A percentile compares a stretch with the other conserved stretches of the same genome.
Conservation (phyloP, 2,113 vertebrate species). For the Coryphaenoides rupestris region DNA sequence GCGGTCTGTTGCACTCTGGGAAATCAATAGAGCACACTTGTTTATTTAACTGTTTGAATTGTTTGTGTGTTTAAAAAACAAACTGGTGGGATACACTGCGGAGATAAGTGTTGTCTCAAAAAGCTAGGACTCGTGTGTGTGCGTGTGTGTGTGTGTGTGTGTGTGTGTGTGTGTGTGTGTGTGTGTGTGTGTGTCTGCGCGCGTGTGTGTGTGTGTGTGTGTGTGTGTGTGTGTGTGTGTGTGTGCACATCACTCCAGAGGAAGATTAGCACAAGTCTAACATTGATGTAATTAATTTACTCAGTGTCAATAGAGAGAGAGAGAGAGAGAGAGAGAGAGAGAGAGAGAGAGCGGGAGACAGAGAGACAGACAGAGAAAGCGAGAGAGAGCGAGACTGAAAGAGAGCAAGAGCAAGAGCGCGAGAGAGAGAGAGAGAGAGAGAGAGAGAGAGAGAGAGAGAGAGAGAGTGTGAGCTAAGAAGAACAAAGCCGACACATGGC, state of each 20-base stretch:
- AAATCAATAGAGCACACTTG: constrained; percentile 81
- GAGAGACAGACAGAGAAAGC: constrained; percentile 6
- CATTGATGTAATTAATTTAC: constrained; percentile 71
- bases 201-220: constrained; percentile 14
- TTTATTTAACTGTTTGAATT: constrained; percentile 89
- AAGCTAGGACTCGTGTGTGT: constrained; percentile 43
- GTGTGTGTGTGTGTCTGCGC: background rate
- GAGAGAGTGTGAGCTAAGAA: background rate
- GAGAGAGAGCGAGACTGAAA: constrained; percentile 8
- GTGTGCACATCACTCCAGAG: constrained; percentile 61
- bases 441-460: background rate
- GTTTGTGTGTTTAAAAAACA: constrained; percentile 77
- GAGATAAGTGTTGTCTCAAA: constrained; percentile 69
- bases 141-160: background rate
- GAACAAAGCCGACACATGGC: too few relatives aligned
- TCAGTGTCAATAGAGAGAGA: constrained; percentile 50
- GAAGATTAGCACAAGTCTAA: constrained; percentile 66
- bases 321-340: constrained; percentile 10
- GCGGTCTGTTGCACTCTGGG: constrained; percentile 80
- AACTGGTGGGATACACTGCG: constrained; percentile 59
- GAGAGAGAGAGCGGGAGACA: constrained; percentile 5
- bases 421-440: background rate
- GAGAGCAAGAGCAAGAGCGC: background rate
- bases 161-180: constrained; percentile 1
- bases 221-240: constrained; percentile 7